Conservation (phyloP, 2,113 vertebrate genomes). For the Paracanthobrama guichenoti region DNA sequence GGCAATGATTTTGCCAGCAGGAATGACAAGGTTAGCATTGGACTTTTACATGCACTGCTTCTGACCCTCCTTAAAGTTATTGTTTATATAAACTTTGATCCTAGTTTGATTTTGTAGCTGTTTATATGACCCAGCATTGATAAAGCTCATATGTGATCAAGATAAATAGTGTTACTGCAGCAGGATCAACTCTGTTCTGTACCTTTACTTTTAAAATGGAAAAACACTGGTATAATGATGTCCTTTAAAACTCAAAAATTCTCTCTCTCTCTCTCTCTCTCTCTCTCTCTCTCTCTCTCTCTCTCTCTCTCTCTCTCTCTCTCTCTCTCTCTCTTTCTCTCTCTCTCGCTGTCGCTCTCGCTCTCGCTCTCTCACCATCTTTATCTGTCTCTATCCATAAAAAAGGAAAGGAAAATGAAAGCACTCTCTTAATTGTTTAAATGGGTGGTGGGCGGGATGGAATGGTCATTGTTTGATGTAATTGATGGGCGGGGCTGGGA, state of each 20-base stretch:
- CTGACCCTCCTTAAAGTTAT: conserved; percentile 39
- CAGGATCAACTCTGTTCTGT: conserved; percentile 26
- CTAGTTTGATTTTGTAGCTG: conserved; percentile 17
- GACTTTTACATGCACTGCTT: conserved; percentile 59
- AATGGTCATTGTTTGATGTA: conserved; percentile 50
- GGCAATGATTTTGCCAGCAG: conserved; percentile 37
- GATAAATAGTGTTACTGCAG: conserved; percentile 37
- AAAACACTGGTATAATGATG: conserved; percentile 52
- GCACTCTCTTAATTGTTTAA: conserved; percentile 5
- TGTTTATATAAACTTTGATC: conserved; percentile 48
- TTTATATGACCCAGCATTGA: conserved; percentile 20
- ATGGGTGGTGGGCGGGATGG: conserved; percentile 14
- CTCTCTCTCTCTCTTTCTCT: not conserved
- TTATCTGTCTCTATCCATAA: conserved; percentile 25
- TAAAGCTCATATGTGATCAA: conserved; percentile 13
- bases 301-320: conserved; percentile 25
- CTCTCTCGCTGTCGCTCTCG: conserved; percentile 19
- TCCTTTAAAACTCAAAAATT: conserved; percentile 49
- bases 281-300: not conserved
- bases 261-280: conserved; percentile 9
- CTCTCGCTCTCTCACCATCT: not conserved
- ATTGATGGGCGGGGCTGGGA: conserved; percentile 55
- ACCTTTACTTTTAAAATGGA: not conserved
- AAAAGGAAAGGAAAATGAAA: conserved; percentile 18
- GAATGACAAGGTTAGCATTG: conserved; percentile 87